Evolutionary conservation across 2,888 invertebrate species (phyloP).

Genomic region (Rhagonycha fulva): DNA sequence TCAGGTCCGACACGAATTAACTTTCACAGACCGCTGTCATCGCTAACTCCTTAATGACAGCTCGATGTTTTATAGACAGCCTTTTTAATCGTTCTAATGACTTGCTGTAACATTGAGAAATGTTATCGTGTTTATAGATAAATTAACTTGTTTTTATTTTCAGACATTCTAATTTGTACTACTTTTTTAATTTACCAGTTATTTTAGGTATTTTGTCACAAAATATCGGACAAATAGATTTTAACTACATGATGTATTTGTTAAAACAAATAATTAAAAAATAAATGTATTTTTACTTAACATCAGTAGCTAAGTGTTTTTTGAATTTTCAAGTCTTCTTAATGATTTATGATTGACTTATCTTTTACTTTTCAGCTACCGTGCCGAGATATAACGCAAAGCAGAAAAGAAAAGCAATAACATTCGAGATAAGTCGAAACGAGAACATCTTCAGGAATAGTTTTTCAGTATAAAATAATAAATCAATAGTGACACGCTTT

Average conservation of each 20-base stretch:
- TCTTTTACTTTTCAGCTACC: neutral
- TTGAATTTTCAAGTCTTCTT: neutral
- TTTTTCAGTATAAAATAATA: no score
- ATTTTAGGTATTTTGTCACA: constrained; percentile 4
- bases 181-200: constrained; percentile 5
- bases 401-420: neutral
- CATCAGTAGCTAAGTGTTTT: neutral
- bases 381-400: neutral
- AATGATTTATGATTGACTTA: neutral
- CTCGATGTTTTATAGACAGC: constrained; percentile 33
- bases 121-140: constrained; percentile 19
- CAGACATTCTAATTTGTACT: constrained; percentile 14
- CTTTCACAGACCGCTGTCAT: constrained; percentile 42
- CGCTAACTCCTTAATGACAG: constrained; percentile 40
- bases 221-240: constrained; percentile 2
- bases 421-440: neutral
- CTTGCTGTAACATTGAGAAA: constrained; percentile 21
- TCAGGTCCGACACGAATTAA: constrained; percentile 40
- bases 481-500: no score
- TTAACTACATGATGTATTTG: neutral
- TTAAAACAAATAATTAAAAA: neutral
- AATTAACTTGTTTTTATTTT: constrained; percentile 12
- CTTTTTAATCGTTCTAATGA: constrained; percentile 35
- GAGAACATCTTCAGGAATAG: no score
- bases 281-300: neutral